phyloP scores from a whole-genome alignment of 2,888 invertebrate species.

The Dioctria rufipes region DNA sequence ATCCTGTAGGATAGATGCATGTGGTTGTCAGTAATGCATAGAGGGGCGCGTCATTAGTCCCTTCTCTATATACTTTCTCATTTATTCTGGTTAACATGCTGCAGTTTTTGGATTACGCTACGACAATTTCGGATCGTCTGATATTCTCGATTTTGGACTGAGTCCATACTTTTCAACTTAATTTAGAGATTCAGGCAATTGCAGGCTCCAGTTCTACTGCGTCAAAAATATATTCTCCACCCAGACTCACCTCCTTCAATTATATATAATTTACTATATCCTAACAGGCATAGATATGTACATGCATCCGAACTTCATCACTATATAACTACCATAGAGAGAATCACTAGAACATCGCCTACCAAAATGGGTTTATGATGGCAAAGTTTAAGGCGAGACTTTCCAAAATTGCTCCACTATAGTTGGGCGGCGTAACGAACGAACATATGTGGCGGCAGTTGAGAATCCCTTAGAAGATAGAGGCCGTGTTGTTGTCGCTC shows the following conservation, averaged over 20 bases:
- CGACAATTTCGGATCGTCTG: neutral
- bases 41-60: too few relatives aligned
- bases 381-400: constrained; percentile 13
- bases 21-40: too few relatives aligned
- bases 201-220: constrained; percentile 6
- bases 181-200: constrained; percentile 17
- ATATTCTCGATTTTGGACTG: constrained; percentile 12
- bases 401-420: neutral
- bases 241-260: neutral
- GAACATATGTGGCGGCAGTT: neutral
- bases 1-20: neutral
- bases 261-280: neutral
- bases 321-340: too few relatives aligned
- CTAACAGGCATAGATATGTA: too few relatives aligned
- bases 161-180: constrained; percentile 6
- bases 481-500: constrained; percentile 12
- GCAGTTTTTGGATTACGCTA: constrained; percentile 5
- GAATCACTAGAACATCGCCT: neutral
- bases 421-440: neutral
- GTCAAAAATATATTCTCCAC: constrained; percentile 27
- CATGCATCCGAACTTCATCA: too few relatives aligned
- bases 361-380: constrained; percentile 14
- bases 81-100: neutral
- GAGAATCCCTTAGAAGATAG: neutral
- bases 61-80: too few relatives aligned